These are phyloP conservation scores for Silurus glanis DNA, from an alignment of 2,113 vertebrate species.

Conservation along the genomic window DNA sequence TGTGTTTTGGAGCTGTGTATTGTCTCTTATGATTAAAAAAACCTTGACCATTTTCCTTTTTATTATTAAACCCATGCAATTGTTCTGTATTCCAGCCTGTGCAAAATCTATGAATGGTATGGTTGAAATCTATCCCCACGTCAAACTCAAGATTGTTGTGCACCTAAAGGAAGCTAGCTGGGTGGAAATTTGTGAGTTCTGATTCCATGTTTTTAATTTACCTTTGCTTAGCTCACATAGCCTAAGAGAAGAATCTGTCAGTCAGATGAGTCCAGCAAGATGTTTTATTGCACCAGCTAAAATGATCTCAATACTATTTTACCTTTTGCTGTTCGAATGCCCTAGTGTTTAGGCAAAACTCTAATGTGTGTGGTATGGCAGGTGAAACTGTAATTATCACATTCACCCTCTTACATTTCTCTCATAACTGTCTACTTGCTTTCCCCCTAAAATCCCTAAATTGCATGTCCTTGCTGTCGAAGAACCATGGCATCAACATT, in stretches of 20 bases:
- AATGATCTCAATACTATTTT: slow-evolving; percentile 44
- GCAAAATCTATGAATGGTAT: background rate
- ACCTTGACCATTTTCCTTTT: too few relatives aligned
- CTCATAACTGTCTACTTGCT: slow-evolving; percentile 32
- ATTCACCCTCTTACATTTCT: slow-evolving; percentile 45
- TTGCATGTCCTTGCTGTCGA: slow-evolving; percentile 46
- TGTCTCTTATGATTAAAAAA: too few relatives aligned
- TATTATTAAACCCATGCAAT: too few relatives aligned
- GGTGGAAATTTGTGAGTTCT: background rate
- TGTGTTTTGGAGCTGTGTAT: too few relatives aligned
- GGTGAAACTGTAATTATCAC: slow-evolving; percentile 51
- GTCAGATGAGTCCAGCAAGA: slow-evolving; percentile 3
- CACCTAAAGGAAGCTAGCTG: background rate
- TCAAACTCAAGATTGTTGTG: slow-evolving; percentile 12
- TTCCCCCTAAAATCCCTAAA: slow-evolving; percentile 40
- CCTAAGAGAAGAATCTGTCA: slow-evolving; percentile 30
- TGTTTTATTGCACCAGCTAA: slow-evolving; percentile 39
- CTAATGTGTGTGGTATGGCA: slow-evolving; percentile 43
- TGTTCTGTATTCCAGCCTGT: background rate
- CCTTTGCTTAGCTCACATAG: slow-evolving; percentile 9
- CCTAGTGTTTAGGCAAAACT: slow-evolving; percentile 34
- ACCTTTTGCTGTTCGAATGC: slow-evolving; percentile 47
- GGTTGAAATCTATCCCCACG: background rate
- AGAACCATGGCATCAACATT: slow-evolving; percentile 35
- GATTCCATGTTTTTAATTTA: slow-evolving; percentile 8